Conservation (phyloP, 2,888 invertebrate species). For the Cephonodes hylas region DNA sequence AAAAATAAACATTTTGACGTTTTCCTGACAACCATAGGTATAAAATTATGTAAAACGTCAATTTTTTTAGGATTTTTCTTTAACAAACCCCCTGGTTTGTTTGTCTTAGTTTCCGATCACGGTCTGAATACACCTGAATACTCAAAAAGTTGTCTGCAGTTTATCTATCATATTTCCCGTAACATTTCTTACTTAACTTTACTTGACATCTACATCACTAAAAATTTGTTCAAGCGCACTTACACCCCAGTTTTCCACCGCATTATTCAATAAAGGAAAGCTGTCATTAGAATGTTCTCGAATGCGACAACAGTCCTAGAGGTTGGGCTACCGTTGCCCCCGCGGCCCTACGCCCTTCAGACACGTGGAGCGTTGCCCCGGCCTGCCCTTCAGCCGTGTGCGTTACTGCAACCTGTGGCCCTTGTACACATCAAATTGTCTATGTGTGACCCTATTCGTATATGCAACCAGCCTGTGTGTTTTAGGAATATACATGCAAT, state of each 20-base stretch:
- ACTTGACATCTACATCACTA: not conserved
- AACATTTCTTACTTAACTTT: too few species aligned
- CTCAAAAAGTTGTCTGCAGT: too few species aligned
- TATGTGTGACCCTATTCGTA: not conserved
- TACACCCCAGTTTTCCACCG: not conserved
- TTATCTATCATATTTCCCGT: too few species aligned
- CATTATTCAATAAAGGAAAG: constrained; percentile 2
- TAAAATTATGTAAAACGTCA: too few species aligned
- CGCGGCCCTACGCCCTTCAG: constrained; percentile 36
- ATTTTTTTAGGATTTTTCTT: too few species aligned
- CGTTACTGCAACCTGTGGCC: constrained; percentile 14
- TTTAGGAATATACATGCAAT: not conserved
- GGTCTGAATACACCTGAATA: too few species aligned
- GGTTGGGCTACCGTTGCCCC: constrained; percentile 24
- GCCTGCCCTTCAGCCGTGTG: constrained; percentile 28
- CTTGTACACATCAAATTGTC: not conserved
- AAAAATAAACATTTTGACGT: too few species aligned
- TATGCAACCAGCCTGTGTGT: not conserved
- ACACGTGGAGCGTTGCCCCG: constrained; percentile 35
- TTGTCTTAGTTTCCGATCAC: too few species aligned
- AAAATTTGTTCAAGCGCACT: not conserved
- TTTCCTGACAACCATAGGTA: too few species aligned
- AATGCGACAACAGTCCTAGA: constrained; percentile 29
- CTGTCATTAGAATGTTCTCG: constrained; percentile 13
- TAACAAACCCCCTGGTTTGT: too few species aligned